Percentiles rank a stretch among this genome's conserved stretches.
These are phyloP conservation scores for Hoplodrina ambigua DNA, from an alignment of 2,888 invertebrate genomes.

Conservation along the genomic window DNA sequence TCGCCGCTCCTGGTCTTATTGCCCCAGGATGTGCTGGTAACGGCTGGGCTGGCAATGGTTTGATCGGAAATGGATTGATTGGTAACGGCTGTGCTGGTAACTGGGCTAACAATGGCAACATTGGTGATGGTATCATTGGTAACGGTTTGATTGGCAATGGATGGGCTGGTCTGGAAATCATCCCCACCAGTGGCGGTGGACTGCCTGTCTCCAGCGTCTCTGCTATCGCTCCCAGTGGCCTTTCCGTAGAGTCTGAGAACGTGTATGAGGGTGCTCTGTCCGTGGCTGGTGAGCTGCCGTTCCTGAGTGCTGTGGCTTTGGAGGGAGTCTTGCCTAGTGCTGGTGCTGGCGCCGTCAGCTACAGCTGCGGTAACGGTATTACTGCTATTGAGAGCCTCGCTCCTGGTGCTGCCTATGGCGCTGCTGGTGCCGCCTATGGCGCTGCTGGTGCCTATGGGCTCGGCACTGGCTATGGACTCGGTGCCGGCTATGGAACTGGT, in stretches of 20 bases:
- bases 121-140: constrained; percentile 11
- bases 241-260: constrained; percentile 57
- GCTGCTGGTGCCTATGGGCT: constrained; percentile 13
- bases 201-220: constrained; percentile 47
- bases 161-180: constrained; percentile 41
- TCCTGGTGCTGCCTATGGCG: constrained; percentile 13
- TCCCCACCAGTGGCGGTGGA: constrained; percentile 43
- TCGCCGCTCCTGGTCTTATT: neutral
- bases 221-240: constrained; percentile 41
- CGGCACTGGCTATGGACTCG: constrained; percentile 19
- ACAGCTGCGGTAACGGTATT: constrained; percentile 17
- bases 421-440: neutral
- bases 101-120: constrained; percentile 8
- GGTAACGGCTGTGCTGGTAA: constrained; percentile 3
- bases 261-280: constrained; percentile 51
- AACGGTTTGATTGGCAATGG: constrained; percentile 7
- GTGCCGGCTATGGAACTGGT: constrained; percentile 18
- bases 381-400: neutral
- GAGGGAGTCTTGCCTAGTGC: neutral
- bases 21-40: constrained; percentile 20
- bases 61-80: neutral
- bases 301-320: constrained; percentile 19
- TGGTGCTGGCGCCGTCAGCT: constrained; percentile 44
- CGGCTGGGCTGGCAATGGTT: neutral
- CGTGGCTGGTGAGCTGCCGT: constrained; percentile 34